Conservation (phyloP, 2,113 vertebrate species). For the Picathartes gymnocephalus region DNA sequence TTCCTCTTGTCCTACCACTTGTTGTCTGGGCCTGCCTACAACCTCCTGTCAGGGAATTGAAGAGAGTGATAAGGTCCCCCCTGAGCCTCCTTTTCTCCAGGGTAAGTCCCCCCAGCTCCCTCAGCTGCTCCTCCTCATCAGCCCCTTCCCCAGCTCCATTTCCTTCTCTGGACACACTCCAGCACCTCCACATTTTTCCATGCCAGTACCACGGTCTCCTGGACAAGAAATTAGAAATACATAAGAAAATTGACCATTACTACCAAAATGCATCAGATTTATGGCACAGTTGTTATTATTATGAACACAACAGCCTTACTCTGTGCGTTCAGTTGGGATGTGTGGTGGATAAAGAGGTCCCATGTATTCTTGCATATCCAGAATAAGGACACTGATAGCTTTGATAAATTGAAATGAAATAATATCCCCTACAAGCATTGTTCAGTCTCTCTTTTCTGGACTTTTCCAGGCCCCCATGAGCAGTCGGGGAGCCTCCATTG, state of each 20-base stretch:
- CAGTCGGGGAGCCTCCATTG: rapidly evolving
- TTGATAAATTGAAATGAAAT: neutral
- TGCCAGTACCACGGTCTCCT: rapidly evolving
- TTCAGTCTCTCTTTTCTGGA: neutral
- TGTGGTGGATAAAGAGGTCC: rapidly evolving
- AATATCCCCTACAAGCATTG: neutral
- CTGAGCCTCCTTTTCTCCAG: neutral
- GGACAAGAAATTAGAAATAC: neutral
- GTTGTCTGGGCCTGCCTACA: neutral
- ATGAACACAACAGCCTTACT: neutral
- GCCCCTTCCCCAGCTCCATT: neutral
- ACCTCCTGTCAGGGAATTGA: neutral
- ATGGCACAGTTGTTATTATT: neutral
- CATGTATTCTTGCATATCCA: neutral
- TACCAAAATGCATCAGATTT: neutral
- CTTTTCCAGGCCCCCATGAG: neutral
- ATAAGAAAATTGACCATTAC: neutral
- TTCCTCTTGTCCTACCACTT: neutral
- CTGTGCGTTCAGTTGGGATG: rapidly evolving
- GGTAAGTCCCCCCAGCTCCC: neutral
- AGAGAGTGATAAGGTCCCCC: neutral
- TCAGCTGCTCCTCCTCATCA: neutral
- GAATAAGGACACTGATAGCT: neutral
- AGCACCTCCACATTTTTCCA: neutral
- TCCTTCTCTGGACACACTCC: neutral